A percentile compares a stretch with the other conserved stretches of the same genome.
phyloP scores from a whole-genome alignment of 2,888 invertebrate species.

The Lamellibrachia satsuma region DNA sequence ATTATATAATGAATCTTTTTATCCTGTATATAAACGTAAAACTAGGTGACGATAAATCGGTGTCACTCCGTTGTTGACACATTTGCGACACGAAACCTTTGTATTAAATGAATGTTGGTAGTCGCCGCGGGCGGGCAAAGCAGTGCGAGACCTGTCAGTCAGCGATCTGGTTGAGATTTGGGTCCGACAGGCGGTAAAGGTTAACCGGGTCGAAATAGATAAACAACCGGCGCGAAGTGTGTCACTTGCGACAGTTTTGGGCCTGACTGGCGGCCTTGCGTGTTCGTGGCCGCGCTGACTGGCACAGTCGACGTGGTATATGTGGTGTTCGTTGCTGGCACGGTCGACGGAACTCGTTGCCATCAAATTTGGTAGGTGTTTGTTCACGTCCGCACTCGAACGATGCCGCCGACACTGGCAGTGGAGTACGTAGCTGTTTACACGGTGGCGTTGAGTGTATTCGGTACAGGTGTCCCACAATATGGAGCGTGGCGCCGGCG shows the following conservation, averaged over 20 bases:
- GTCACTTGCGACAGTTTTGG: not conserved
- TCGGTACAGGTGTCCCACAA: not conserved
- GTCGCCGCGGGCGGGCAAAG: not conserved
- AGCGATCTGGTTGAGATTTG: not conserved
- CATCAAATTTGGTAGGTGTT: not conserved
- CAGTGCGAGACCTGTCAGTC: not conserved
- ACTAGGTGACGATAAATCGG: not conserved
- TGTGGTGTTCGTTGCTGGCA: not conserved
- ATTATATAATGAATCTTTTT: too few species aligned
- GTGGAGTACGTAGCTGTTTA: not conserved
- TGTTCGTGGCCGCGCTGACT: not conserved
- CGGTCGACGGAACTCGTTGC: not conserved
- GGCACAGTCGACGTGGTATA: not conserved
- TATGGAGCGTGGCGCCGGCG: not conserved
- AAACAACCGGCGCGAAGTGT: not conserved
- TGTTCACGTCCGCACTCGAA: not conserved
- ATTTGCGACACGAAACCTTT: not conserved
- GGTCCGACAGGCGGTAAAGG: not conserved
- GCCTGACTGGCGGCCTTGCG: not conserved
- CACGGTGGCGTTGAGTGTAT: not conserved
- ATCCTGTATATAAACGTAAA: too few species aligned
- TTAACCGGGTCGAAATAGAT: not conserved
- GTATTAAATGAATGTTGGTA: not conserved
- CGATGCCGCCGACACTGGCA: not conserved
- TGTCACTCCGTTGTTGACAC: not conserved